Percentiles rank a stretch among this genome's conserved stretches.
These are phyloP conservation scores for Clarias magur DNA, from an alignment of 2,113 vertebrate species.

Conservation along the genomic window DNA sequence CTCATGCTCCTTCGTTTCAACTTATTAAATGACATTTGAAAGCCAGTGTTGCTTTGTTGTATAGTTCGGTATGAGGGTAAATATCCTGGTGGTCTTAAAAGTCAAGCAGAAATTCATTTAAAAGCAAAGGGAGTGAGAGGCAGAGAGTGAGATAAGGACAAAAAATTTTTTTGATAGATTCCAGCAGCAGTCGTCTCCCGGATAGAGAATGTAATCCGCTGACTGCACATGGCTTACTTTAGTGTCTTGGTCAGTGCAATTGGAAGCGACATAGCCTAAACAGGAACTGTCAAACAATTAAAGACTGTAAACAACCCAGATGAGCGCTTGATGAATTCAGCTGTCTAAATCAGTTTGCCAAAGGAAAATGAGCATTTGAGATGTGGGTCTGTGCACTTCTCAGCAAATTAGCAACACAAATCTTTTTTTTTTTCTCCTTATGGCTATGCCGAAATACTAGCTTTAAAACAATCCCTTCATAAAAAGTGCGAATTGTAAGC, in stretches of 20 bases:
- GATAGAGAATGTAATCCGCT: conserved; percentile 55
- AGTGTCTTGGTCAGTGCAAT: conserved; percentile 61
- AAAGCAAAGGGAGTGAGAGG: neutral
- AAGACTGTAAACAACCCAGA: conserved; percentile 71
- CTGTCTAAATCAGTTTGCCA: conserved; percentile 66
- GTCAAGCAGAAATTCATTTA: neutral
- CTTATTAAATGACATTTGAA: conserved; percentile 24
- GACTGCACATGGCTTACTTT: conserved; percentile 53
- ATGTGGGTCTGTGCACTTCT: conserved; percentile 54
- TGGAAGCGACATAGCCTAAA: conserved; percentile 74
- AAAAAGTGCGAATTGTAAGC: neutral
- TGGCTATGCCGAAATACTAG: conserved; percentile 25
- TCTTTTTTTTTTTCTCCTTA: conserved; percentile 14
- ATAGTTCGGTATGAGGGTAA: neutral
- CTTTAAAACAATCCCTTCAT: conserved; percentile 26
- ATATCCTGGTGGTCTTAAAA: neutral
- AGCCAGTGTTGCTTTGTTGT: conserved; percentile 19
- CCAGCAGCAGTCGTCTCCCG: conserved; percentile 48
- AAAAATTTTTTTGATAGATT: conserved; percentile 54
- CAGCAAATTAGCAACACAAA: conserved; percentile 39
- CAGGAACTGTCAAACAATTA: conserved; percentile 75
- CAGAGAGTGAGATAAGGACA: conserved; percentile 47
- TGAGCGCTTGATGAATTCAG: conserved; percentile 69
- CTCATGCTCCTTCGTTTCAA: conserved; percentile 39
- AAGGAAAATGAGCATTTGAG: conserved; percentile 40